phyloP scores from a whole-genome alignment of 2,888 invertebrate species.

The Caenorhabditis panamensis region DNA sequence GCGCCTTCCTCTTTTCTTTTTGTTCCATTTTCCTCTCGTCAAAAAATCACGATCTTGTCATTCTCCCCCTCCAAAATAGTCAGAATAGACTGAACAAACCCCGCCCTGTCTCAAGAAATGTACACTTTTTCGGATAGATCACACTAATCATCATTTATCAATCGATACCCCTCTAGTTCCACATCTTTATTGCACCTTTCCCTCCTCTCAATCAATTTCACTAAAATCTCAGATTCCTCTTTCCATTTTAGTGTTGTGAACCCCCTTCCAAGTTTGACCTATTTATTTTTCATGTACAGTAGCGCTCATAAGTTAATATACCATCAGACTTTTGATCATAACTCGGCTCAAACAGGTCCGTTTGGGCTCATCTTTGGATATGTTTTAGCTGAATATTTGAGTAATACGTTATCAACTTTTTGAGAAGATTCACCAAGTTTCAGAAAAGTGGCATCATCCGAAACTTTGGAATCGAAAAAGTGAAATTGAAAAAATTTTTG shows the following conservation, averaged over 20 bases:
- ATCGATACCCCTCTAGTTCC: constrained; percentile 13
- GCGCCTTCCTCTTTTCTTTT: not conserved
- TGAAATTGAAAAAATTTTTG: too few relatives aligned
- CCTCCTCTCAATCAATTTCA: not conserved
- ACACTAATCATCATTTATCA: not conserved
- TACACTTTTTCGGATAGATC: constrained; percentile 40
- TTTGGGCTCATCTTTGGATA: too few relatives aligned
- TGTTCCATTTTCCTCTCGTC: not conserved
- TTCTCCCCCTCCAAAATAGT: not conserved
- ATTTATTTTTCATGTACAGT: not conserved
- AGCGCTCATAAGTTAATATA: too few relatives aligned
- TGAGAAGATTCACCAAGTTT: too few relatives aligned
- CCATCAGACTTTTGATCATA: too few relatives aligned
- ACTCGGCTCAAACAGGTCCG: too few relatives aligned
- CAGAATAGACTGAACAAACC: constrained; percentile 4
- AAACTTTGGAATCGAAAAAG: too few relatives aligned
- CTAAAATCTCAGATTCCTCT: constrained; percentile 36
- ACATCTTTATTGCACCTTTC: not conserved
- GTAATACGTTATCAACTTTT: too few relatives aligned
- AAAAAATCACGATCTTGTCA: not conserved
- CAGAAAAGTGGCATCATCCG: too few relatives aligned
- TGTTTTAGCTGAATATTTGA: too few relatives aligned
- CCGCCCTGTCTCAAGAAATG: constrained; percentile 10
- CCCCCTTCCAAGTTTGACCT: constrained; percentile 6
- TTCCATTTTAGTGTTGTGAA: constrained; percentile 51